Conservation (phyloP, 2,113 vertebrate genomes). For the Dryoscopus gambensis region DNA sequence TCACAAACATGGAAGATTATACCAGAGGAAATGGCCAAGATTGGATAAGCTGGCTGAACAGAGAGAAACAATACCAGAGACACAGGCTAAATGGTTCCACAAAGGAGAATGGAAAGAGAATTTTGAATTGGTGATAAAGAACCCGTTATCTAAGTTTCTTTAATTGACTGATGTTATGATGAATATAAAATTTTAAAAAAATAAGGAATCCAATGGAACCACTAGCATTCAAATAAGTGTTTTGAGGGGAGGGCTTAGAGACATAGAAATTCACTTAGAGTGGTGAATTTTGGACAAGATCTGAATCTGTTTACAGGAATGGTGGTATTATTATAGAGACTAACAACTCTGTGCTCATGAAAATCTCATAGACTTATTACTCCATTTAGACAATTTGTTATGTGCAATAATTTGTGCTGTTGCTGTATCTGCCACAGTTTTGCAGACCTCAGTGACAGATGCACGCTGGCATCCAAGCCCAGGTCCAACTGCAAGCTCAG, state of each 20-base stretch:
- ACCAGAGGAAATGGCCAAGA: background rate
- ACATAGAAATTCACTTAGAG: background rate
- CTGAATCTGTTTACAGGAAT: background rate
- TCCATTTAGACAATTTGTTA: background rate
- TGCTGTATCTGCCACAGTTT: background rate
- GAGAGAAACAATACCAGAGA: background rate
- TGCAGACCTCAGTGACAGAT: background rate
- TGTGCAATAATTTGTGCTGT: rapidly evolving
- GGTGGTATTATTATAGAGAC: background rate
- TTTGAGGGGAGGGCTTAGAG: background rate
- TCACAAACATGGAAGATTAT: constrained; percentile 17
- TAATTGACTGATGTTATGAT: background rate
- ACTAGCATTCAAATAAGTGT: background rate
- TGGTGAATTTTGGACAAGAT: background rate
- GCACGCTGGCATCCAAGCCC: background rate
- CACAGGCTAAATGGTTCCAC: background rate
- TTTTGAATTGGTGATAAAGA: background rate
- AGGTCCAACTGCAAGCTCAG: background rate
- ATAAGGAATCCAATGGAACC: background rate
- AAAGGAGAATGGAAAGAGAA: background rate
- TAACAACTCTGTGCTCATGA: background rate
- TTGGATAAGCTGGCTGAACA: constrained; percentile 16
- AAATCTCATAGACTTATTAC: background rate
- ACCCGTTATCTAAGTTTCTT: background rate
- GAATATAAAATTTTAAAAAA: background rate